Evolutionary conservation across 1,140 invertebrate species (phyloP), one percentile per base, ranked within the genome.

Genomic region (Proctacanthus coquilletti): DNA sequence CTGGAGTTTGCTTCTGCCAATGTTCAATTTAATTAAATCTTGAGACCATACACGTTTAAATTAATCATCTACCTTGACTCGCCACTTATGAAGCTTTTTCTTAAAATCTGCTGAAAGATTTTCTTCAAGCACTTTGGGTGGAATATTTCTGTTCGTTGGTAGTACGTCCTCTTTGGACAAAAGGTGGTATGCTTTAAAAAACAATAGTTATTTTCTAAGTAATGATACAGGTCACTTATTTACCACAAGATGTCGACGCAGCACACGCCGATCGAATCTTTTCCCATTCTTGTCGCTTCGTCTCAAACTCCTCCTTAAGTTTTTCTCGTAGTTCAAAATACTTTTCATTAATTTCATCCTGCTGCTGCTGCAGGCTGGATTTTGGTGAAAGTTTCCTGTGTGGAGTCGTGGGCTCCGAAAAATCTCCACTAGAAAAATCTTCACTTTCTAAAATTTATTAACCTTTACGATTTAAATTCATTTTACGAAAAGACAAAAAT

Each of bases 31-130:
- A 25, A n/a, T n/a, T 25, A 25, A 25, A 8, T 25, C 6, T 25
- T 25, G 23, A 25, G n/a, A 25, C 23, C 6, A n/a, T n/a, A n/a
- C n/a, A n/a, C n/a, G n/a, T n/a, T n/a, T n/a, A n/a, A n/a, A n/a
- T n/a, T n/a, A 15, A 18, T 23, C 13, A 11, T 56, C 61, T 15
- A 75, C 75, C 48, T 80, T 82, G 47, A 77, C 74, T n/a, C 77
- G 75, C 84, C 83, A 88, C 51, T 88, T 84, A 43, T 79, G 71
- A 1, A 88, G 60, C 54, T 87, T 87, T 58, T 83, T 83, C 25
- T 74, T 70, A 53, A 85, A 85, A 42, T 84, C 79, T 1, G 75
- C 70, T 3, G 78, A 76, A 3, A 84, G 51, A 46, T 78, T 71
- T 31, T 80, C 75, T 44, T 81, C 75, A 20, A 61, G 49, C 10